Percentiles rank a stretch among this genome's conserved stretches.
These are phyloP conservation scores for Pachypanchax playfairii DNA, from an alignment of 2,113 vertebrate species.

Conservation along the genomic window DNA sequence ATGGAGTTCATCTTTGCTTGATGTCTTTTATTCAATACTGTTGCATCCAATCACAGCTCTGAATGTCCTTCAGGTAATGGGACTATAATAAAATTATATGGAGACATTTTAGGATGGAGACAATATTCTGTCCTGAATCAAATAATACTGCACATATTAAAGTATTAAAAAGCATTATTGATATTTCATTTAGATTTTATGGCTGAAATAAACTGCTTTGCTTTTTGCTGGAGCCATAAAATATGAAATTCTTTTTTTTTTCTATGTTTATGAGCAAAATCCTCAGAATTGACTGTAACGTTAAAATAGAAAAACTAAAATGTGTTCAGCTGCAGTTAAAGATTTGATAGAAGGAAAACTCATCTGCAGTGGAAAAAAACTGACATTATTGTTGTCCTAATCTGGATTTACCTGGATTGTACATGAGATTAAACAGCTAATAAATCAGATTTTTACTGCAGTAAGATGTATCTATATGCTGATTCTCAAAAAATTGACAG, in stretches of 20 bases:
- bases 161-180: constrained; percentile 41
- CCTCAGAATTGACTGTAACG: too few species aligned
- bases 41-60: background rate
- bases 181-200: constrained; percentile 25
- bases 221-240: constrained; percentile 14
- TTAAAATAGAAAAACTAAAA: too few species aligned
- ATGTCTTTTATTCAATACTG: background rate
- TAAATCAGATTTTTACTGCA: too few species aligned
- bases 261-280: too few species aligned
- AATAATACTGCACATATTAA: constrained; percentile 10
- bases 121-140: constrained; percentile 5
- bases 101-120: background rate
- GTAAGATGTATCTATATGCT: too few species aligned
- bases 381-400: too few species aligned
- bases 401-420: too few species aligned
- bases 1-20: background rate
- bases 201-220: background rate
- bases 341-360: too few species aligned
- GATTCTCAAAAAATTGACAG: too few species aligned
- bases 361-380: too few species aligned
- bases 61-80: constrained; percentile 4
- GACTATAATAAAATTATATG: constrained; percentile 9
- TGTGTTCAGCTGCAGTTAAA: background rate
- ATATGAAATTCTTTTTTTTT: constrained; percentile 31
- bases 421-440: too few species aligned